Percentiles rank a stretch among this genome's conserved stretches.
phyloP scores from a whole-genome alignment of 2,113 vertebrate genomes.

The Tonatia bakeri region DNA sequence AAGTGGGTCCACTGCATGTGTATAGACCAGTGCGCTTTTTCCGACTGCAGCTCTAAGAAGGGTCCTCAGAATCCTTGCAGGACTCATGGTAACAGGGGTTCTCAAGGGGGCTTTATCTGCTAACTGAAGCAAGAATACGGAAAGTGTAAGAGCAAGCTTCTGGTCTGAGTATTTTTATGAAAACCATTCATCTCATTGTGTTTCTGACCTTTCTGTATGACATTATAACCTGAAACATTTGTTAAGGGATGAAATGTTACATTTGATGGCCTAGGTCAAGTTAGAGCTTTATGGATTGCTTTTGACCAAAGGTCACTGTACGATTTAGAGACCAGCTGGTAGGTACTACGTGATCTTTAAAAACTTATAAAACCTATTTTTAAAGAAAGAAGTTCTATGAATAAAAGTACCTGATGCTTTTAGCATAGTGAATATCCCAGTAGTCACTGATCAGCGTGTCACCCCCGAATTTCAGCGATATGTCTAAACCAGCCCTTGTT shows the following conservation, averaged over 20 bases:
- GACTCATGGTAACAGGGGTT: background rate
- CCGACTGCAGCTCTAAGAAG: background rate
- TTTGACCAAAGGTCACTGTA: constrained; percentile 21
- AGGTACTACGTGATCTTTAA: background rate
- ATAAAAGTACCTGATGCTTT: background rate
- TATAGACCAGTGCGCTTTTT: background rate
- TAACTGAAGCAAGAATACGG: background rate
- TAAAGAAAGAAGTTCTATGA: background rate
- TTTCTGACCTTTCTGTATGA: background rate
- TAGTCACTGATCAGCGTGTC: background rate
- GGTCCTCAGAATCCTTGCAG: background rate
- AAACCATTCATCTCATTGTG: background rate
- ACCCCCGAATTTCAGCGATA: background rate
- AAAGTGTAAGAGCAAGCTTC: background rate
- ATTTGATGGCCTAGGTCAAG: background rate
- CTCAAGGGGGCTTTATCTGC: background rate
- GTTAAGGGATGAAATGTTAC: background rate
- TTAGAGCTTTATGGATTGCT: constrained; percentile 1
- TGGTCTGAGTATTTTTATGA: background rate
- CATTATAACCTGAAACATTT: background rate
- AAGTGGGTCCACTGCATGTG: background rate
- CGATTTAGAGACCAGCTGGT: constrained; percentile 1
- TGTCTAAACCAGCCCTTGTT: background rate
- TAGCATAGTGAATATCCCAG: background rate
- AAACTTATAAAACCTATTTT: background rate